A percentile compares a stretch with the other conserved stretches of the same genome.
phyloP scores from a whole-genome alignment of 2,797 vertebrate genomes.

The Dipus sagitta region DNA sequence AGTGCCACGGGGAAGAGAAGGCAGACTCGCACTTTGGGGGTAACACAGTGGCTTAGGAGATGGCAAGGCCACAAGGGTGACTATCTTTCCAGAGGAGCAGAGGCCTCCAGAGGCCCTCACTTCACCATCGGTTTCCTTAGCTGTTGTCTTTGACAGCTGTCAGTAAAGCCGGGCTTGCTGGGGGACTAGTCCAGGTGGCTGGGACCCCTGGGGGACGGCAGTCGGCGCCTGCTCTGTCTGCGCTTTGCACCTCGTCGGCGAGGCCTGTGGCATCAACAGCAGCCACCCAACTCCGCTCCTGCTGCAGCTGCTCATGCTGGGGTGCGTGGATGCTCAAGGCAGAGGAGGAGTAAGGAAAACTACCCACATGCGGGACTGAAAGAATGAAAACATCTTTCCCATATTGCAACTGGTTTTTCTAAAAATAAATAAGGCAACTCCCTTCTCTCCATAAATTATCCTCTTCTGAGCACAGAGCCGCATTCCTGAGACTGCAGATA shows the following conservation, averaged over 20 bases:
- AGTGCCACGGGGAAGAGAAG: slow-evolving; percentile 29
- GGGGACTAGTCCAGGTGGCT: background rate
- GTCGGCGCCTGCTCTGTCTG: background rate
- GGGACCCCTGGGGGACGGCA: background rate
- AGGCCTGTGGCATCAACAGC: too few species aligned
- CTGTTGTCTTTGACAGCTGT: slow-evolving; percentile 35
- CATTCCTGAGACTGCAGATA: background rate
- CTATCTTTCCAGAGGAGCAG: background rate
- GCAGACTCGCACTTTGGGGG: background rate
- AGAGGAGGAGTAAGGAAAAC: background rate
- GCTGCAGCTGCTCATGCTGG: background rate
- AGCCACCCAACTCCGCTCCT: background rate
- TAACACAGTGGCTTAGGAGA: background rate
- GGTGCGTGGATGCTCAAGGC: background rate
- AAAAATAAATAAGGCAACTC: slow-evolving; percentile 54
- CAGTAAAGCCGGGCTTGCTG: slow-evolving; percentile 4
- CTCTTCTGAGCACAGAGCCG: slow-evolving; percentile 11
- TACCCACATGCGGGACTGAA: background rate
- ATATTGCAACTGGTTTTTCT: slow-evolving; percentile 45
- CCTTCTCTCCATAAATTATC: slow-evolving; percentile 40
- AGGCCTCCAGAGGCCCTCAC: background rate
- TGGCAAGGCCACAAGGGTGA: background rate
- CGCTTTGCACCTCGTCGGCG: background rate
- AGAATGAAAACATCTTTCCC: slow-evolving; percentile 45
- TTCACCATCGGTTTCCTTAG: background rate